Evolutionary conservation across 2,888 invertebrate species (phyloP), one percentile per base, ranked within the genome.

Genomic region (Caenorhabditis virilis): DNA sequence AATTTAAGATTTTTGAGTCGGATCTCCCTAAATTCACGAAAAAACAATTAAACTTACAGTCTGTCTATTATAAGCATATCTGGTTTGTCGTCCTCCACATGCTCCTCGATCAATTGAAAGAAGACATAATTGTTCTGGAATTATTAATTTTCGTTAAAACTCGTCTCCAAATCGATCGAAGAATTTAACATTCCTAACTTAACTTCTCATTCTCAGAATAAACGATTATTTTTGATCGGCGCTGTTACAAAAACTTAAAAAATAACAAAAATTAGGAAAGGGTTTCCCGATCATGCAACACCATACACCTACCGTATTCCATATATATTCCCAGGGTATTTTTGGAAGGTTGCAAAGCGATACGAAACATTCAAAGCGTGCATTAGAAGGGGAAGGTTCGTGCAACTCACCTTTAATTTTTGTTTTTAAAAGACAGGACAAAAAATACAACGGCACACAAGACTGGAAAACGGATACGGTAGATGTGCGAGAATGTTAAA

Each of bases 41-140:
- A 30, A 9, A 16, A 36, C 15, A 6, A 23, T 50, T 39, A 4
- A 42, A 51, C 72, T 63, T 46, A 81, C 80, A 43, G 79, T 78
- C 66, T 78, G 78, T 42, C 81, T 52, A 42, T 82, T 77, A 64
- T 74, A 81, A 2, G 81, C 81, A 61, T 78, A 81, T 69, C 81
- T 48, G 16, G 82, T 82, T 53, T 77, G 77, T 18, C 78, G 67
- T 22, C 80, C 79, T 33, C 77, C 74, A 51, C 82, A 82, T 15
- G 82, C 80, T 43, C 82, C 82, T 51, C 77, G 61, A 58, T 82
- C 82, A 51, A 82, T 81, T 11, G 82, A 82, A 26, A 82, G 57
- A 39, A 82, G 60, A 45, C 82, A 82, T 18, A 82, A 61, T 69
- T 79, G 75, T 41, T 80, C 81, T 81, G 64, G 66, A 80, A 68